Evolutionary conservation across 2,888 invertebrate genomes (phyloP), one percentile per base, ranked within the genome.

Genomic region (Dasysyrphus albostriatus): DNA sequence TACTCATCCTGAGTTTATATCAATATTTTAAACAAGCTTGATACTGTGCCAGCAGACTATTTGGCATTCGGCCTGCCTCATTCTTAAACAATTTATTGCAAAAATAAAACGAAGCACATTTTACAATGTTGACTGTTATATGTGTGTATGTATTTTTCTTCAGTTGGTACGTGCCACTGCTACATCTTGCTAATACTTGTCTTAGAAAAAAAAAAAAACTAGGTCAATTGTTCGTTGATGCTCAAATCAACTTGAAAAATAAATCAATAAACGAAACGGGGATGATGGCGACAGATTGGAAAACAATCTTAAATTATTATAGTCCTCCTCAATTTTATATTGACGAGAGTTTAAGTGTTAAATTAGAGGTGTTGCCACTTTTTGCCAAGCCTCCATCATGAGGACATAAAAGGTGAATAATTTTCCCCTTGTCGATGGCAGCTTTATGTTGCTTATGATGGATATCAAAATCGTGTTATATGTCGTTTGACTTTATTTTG

Each of bases 281-380:
- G 14, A 61, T 19, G 61, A 42, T 61, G 61, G 61, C 61, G 61
- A 61, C 61, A 61, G 61, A 37, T 61, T 61, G 61, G 14, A 61
- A 39, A 14, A 42, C 61, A 61, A 24, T 61, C 42, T 61, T 19
- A 19, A 39, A 61, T 61, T 61, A 58, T 37, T 61, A 12, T n/a
- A n/a, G 24, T 39, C 42, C 14, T 61, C 42, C 6, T 39, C 12
- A 7, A 54, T 14, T 32, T 6, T 32, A 7, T 32, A 54, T 61
- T 14, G 14, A 24, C 19, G 14, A 24, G 24, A 24, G 24, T 42
- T 42, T 39, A 42, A 61, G 42, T 14, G 14, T 42, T 8, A 24
- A 42, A 61, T 32, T 32, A 32, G n/a, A 54, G 29, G 54, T 54
- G 14, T 54, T 54, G 29, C 7, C 1, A 54, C 32, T 14, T 29